A percentile compares a stretch with the other conserved stretches of the same genome.
Conservation (phyloP, 2,113 vertebrate genomes). For the Daboia siamensis region DNA sequence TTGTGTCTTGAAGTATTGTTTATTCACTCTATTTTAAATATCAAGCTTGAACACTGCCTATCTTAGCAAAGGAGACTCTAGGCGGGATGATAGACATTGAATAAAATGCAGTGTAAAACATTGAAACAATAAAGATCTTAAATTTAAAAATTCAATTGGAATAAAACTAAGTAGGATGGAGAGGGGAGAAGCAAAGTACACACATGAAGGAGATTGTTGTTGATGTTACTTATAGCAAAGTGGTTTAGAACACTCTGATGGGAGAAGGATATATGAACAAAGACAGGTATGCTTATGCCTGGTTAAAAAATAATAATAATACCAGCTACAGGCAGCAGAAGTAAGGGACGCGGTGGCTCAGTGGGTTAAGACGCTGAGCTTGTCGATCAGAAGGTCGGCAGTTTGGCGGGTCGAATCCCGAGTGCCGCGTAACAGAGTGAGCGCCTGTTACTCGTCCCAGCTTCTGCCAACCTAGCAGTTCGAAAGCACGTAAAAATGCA, state of each 20-base stretch:
- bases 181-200: too few relatives aligned
- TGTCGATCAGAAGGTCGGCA: too few relatives aligned
- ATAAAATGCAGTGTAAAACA: background rate
- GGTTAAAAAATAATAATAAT: background rate
- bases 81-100: background rate
- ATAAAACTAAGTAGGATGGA: background rate
- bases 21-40: background rate
- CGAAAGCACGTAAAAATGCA: too few relatives aligned
- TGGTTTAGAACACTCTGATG: background rate
- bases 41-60: background rate
- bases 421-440: too few relatives aligned
- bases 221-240: background rate
- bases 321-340: background rate
- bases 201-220: background rate
- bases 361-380: too few relatives aligned
- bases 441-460: too few relatives aligned
- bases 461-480: too few relatives aligned
- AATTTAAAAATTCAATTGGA: background rate
- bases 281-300: background rate
- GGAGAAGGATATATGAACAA: background rate
- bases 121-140: background rate
- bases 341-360: too few relatives aligned
- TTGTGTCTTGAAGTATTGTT: background rate
- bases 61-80: background rate
- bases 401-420: too few relatives aligned